These are phyloP conservation scores for Hydrozoanthus tunicans DNA, from an alignment of 64 coral and sea anemone genomes.

Conservation along the genomic window DNA sequence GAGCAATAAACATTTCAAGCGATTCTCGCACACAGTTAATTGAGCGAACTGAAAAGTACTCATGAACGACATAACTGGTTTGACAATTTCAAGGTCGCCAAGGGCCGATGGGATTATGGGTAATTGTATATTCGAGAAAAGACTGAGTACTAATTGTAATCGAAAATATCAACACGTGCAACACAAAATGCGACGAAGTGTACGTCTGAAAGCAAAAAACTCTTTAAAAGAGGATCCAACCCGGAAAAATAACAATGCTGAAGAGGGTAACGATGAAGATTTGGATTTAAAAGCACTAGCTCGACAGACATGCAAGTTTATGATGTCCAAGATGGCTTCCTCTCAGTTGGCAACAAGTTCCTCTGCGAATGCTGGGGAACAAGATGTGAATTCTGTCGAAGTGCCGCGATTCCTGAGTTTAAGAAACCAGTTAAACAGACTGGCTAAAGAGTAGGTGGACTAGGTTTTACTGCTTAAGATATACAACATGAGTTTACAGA, in stretches of 20 bases:
- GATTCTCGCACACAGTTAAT: too few species aligned
- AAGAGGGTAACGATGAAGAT: background rate
- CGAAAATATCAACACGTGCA: background rate
- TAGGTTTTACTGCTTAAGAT: background rate
- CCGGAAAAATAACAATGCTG: background rate
- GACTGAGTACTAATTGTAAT: background rate
- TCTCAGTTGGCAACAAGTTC: background rate
- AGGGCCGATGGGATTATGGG: background rate
- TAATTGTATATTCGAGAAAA: background rate
- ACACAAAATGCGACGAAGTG: conserved; percentile 49
- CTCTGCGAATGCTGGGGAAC: background rate
- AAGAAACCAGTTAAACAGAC: conserved; percentile 1
- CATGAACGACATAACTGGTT: too few species aligned
- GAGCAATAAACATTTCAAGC: too few species aligned
- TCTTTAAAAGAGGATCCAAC: background rate
- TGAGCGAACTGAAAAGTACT: too few species aligned
- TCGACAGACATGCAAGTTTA: conserved; percentile 53
- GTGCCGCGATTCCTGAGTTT: conserved; percentile 33
- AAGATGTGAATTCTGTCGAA: background rate
- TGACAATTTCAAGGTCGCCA: too few species aligned
- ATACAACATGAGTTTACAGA: background rate
- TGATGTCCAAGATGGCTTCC: conserved; percentile 60
- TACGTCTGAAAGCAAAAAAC: conserved; percentile 48
- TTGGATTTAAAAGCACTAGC: conserved; percentile 42
- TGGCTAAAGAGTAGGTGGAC: conserved; percentile 37